phyloP scores from a whole-genome alignment of 2,888 invertebrate species.

The Elmis aenea region DNA sequence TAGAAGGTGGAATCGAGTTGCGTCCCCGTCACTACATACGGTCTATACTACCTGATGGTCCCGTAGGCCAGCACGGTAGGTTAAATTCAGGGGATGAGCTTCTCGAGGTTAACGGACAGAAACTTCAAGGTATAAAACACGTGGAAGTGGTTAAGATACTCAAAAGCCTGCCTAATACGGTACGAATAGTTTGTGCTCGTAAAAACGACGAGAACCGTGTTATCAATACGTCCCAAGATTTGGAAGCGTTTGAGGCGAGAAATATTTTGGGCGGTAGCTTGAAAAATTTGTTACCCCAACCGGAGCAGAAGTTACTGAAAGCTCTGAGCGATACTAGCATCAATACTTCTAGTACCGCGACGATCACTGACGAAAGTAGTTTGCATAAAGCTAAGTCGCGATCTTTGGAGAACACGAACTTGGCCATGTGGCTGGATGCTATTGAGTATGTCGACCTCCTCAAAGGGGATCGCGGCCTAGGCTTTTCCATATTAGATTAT shows the following conservation, averaged over 20 bases:
- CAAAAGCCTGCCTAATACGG: conserved; percentile 85
- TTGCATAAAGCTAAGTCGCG: conserved; percentile 73
- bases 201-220: conserved; percentile 57
- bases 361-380: conserved; percentile 61
- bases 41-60: conserved; percentile 92
- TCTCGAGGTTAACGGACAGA: conserved; percentile 90
- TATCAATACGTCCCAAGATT: conserved; percentile 73
- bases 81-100: conserved; percentile 95
- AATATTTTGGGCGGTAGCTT: conserved; percentile 83
- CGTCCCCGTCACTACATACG: conserved; percentile 98
- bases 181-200: conserved; percentile 86
- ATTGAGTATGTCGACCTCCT: conserved; percentile 86
- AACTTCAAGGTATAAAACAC: conserved; percentile 88
- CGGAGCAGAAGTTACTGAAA: conserved; percentile 56
- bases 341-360: conserved; percentile 80
- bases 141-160: conserved; percentile 94
- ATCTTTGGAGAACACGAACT: conserved; percentile 90
- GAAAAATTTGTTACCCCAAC: conserved; percentile 64
- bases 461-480: conserved; percentile 94
- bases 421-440: conserved; percentile 96
- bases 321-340: conserved; percentile 94
- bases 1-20: conserved; percentile 93
- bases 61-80: conserved; percentile 86
- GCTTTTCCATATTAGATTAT: conserved; percentile 96
- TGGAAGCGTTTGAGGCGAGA: conserved; percentile 74